Conservation (phyloP, 2,113 vertebrate genomes). For the Pagrus major region DNA sequence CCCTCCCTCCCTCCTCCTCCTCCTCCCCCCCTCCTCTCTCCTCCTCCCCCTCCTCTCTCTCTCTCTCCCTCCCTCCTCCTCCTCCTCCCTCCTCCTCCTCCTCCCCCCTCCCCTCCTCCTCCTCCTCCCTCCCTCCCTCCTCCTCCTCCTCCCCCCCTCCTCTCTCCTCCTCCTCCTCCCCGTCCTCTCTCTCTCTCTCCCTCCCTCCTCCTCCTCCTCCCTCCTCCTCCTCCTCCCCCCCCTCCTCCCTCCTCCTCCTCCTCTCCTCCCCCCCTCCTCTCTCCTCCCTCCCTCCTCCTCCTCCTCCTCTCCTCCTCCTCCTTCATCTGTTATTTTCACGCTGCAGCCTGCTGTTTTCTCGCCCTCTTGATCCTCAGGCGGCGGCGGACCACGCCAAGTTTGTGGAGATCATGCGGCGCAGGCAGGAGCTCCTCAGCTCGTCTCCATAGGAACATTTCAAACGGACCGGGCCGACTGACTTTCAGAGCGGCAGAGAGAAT, state of each 20-base stretch:
- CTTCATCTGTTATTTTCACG: constrained; percentile 7
- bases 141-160: not conserved
- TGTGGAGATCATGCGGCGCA: constrained; percentile 79
- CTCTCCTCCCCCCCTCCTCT: not conserved
- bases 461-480: not conserved
- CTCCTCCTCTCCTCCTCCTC: no score
- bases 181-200: no score
- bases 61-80: no score
- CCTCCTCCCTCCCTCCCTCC: no score
- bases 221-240: not conserved
- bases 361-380: constrained; percentile 81
- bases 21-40: no score
- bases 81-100: no score
- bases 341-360: constrained; percentile 42
- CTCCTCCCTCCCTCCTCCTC: no score
- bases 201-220: not conserved
- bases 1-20: no score
- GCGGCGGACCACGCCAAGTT: constrained; percentile 81
- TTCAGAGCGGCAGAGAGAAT: not conserved
- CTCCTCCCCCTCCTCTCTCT: no score
- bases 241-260: not conserved
- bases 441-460: constrained; percentile 63
- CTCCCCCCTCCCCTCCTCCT: no score
- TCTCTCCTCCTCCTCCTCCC: not conserved
- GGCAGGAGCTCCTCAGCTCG: constrained; percentile 78